Conservation (phyloP, 2,113 vertebrate species). For the Platysternon megacephalum region DNA sequence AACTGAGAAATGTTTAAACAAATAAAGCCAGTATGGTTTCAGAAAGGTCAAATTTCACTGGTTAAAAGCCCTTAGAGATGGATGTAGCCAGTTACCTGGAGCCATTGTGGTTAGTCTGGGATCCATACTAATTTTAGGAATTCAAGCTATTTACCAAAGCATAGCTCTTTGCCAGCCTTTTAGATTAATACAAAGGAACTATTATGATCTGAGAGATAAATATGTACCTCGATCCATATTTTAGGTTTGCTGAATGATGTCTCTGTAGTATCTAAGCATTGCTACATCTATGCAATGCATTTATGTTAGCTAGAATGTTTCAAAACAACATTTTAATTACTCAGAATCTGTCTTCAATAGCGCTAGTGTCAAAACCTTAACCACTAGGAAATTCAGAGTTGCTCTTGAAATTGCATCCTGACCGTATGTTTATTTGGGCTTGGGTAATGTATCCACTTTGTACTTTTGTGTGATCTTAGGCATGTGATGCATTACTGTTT, state of each 20-base stretch:
- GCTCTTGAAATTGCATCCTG: background rate
- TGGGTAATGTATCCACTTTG: background rate
- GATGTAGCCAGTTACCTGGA: background rate
- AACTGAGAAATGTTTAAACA: conserved; percentile 34
- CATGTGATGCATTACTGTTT: background rate
- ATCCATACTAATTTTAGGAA: conserved; percentile 25
- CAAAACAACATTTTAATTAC: background rate
- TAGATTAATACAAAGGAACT: background rate
- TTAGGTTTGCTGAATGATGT: background rate
- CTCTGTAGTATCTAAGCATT: accelerated
- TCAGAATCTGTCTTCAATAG: accelerated
- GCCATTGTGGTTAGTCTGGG: background rate
- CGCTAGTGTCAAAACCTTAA: background rate
- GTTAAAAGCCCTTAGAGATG: conserved; percentile 9
- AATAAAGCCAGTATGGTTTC: background rate
- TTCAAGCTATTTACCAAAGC: conserved; percentile 24
- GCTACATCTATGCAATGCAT: background rate
- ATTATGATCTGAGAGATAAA: background rate
- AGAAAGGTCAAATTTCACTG: conserved; percentile 30
- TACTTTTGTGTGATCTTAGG: background rate
- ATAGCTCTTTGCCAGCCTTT: background rate
- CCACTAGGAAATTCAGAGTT: accelerated
- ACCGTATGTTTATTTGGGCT: accelerated
- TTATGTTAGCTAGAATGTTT: background rate
- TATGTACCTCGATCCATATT: background rate